A percentile compares a stretch with the other conserved stretches of the same genome.
Conservation (phyloP, 2,113 vertebrate species). For the Manacus vitellinus region DNA sequence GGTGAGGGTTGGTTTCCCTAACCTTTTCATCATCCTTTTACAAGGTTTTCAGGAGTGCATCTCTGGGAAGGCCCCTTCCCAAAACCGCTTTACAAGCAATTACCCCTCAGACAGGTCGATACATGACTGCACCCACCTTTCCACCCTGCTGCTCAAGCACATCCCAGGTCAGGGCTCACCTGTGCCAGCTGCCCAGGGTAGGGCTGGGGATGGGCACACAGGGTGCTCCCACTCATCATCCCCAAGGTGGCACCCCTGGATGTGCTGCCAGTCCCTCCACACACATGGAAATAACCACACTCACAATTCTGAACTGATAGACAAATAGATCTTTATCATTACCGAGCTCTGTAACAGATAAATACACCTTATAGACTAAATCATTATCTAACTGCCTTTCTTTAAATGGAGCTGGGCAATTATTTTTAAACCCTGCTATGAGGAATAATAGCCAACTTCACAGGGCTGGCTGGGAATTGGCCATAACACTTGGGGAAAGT, state of each 20-base stretch:
- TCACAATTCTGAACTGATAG: not conserved
- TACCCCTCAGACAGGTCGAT: accelerated
- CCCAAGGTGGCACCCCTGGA: not conserved
- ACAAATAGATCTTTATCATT: not conserved
- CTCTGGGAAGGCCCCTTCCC: not conserved
- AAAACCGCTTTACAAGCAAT: accelerated
- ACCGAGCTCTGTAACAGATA: not conserved
- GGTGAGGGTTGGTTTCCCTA: not conserved
- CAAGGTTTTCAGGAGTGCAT: not conserved
- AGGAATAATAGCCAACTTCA: constrained; percentile 65
- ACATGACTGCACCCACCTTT: not conserved
- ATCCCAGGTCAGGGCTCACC: not conserved
- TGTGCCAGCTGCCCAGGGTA: not conserved
- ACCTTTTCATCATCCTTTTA: not conserved
- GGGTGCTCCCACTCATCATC: not conserved
- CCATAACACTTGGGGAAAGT: constrained; percentile 65
- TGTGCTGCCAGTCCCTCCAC: accelerated
- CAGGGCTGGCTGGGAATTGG: constrained; percentile 50
- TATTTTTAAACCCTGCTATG: constrained; percentile 72
- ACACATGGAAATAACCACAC: not conserved
- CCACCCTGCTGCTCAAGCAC: not conserved
- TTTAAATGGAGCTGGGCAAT: constrained; percentile 20
- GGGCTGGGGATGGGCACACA: not conserved
- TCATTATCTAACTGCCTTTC: not conserved
- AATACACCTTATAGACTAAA: constrained; percentile 16